These are phyloP conservation scores for Pseudochirops corinnae DNA, from an alignment of 2,797 vertebrate genomes.

Conservation along the genomic window DNA sequence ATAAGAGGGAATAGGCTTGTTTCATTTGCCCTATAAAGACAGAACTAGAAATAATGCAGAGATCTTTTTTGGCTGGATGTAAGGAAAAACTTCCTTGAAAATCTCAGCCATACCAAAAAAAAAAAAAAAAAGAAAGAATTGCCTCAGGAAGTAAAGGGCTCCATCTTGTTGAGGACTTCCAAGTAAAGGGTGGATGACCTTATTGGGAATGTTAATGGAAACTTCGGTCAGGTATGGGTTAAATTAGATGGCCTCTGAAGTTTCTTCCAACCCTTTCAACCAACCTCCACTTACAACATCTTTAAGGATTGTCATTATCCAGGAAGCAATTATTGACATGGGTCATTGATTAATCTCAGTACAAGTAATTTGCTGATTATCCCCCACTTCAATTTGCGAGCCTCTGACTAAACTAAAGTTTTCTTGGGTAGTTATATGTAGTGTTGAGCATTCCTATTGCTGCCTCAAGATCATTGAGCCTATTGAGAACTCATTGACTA, in stretches of 20 bases:
- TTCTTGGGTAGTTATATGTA: slow-evolving; percentile 78
- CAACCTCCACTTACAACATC: slow-evolving; percentile 28
- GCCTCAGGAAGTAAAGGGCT: neutral
- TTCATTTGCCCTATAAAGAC: neutral
- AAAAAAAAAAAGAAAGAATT: neutral
- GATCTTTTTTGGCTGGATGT: neutral
- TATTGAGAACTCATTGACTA: slow-evolving; percentile 80
- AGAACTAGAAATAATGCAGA: neutral
- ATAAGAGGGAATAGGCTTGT: neutral
- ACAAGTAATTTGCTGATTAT: neutral
- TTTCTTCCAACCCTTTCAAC: slow-evolving; percentile 9
- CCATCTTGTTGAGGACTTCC: neutral
- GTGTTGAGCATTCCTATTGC: slow-evolving; percentile 54
- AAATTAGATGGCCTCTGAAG: slow-evolving; percentile 1
- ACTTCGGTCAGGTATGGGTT: neutral
- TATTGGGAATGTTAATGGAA: neutral
- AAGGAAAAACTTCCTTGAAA: neutral
- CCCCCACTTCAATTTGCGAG: slow-evolving; percentile 12
- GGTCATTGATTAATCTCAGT: slow-evolving; percentile 35
- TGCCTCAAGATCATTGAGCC: slow-evolving; percentile 57
- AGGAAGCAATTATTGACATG: slow-evolving; percentile 58
- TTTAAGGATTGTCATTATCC: slow-evolving; percentile 1
- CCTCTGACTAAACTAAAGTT: slow-evolving; percentile 72
- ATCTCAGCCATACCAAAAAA: neutral
- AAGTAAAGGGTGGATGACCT: neutral